Percentiles rank a stretch among this genome's conserved stretches.
Evolutionary conservation across 2,888 invertebrate genomes (phyloP).

Genomic region (Dinocampus coccinellae): DNA sequence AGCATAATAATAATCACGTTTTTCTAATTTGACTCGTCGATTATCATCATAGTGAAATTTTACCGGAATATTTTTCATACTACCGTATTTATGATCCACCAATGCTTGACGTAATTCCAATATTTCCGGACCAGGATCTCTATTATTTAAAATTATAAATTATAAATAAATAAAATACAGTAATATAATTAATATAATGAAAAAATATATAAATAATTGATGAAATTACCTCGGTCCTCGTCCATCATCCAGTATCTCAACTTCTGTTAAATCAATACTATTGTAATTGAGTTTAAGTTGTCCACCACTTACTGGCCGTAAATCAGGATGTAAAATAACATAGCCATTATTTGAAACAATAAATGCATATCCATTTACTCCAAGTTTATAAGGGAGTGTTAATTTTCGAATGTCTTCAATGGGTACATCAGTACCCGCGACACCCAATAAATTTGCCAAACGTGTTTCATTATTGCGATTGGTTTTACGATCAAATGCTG

Average conservation of each 20-base stretch:
- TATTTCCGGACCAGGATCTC: constrained; percentile 59
- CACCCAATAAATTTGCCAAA: constrained; percentile 87
- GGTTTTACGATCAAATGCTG: constrained; percentile 86
- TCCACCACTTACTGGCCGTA: constrained; percentile 83
- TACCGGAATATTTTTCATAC: constrained; percentile 77
- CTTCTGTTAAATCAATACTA: constrained; percentile 95
- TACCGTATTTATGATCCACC: constrained; percentile 79
- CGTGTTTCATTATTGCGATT: constrained; percentile 74
- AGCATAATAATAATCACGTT: constrained; percentile 87
- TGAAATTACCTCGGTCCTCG: constrained; percentile 74
- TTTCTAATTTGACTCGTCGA: constrained; percentile 85
- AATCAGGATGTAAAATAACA: constrained; percentile 92
- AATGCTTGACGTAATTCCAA: constrained; percentile 76
- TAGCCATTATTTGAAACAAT: constrained; percentile 98
- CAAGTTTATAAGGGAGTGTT: constrained; percentile 93
- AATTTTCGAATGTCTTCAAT: constrained; percentile 91
- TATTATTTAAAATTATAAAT: constrained; percentile 38
- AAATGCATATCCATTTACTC: constrained; percentile 96
- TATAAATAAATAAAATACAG: not conserved
- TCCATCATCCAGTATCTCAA: constrained; percentile 86
- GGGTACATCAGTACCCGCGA: constrained; percentile 95
- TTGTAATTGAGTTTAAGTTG: constrained; percentile 92
- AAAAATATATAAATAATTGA: not conserved
- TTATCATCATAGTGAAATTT: constrained; percentile 88
- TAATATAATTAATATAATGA: constrained; percentile 11